Conservation (phyloP, 2,113 vertebrate species). For the Microcebus jonahi region DNA sequence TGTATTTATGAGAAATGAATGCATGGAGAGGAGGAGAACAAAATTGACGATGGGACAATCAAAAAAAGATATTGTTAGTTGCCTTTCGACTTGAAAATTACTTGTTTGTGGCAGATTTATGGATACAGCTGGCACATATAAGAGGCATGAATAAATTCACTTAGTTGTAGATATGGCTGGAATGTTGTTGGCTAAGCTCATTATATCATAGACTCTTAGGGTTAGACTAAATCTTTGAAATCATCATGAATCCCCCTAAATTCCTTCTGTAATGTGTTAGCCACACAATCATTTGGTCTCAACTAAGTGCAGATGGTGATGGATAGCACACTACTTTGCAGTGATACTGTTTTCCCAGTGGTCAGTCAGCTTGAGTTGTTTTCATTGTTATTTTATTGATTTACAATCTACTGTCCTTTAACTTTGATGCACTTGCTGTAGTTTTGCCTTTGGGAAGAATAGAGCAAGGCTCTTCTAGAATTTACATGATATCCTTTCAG, state of each 20-base stretch:
- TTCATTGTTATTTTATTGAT: not conserved
- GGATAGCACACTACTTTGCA: not conserved
- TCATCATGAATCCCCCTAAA: not conserved
- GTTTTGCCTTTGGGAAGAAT: not conserved
- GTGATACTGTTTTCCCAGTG: not conserved
- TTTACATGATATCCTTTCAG: not conserved
- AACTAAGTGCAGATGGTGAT: not conserved
- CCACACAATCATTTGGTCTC: not conserved
- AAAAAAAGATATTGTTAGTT: not conserved
- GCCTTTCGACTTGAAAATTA: conserved; percentile 21
- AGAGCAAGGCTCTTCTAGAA: not conserved
- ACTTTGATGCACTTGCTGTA: not conserved
- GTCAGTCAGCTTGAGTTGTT: not conserved
- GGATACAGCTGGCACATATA: not conserved
- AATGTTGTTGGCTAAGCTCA: not conserved
- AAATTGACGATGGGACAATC: not conserved
- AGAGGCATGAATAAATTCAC: not conserved
- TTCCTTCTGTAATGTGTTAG: not conserved
- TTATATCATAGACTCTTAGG: not conserved
- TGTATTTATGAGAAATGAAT: not conserved
- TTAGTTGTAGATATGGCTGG: not conserved
- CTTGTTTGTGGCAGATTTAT: not conserved
- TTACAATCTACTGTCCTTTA: not conserved
- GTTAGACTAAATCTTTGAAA: not conserved
- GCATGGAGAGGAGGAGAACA: not conserved